Conservation (phyloP, 2,888 invertebrate genomes). For the Lasioglossum marginatum region DNA sequence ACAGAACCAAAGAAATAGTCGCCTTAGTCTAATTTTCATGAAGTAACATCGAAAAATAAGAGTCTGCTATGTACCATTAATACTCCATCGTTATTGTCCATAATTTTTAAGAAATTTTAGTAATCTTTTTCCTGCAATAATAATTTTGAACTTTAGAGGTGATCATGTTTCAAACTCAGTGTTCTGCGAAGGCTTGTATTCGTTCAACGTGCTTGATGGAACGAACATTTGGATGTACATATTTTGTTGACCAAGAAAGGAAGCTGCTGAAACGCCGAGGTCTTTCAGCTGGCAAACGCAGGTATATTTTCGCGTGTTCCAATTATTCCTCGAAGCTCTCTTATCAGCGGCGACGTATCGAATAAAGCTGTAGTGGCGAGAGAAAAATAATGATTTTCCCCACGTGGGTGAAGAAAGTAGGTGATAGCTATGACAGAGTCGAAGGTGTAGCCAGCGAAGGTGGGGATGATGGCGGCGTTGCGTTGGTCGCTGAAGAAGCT, state of each 20-base stretch:
- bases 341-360: neutral
- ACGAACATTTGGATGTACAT: no score
- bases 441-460: constrained; percentile 48
- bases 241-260: neutral
- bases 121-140: neutral
- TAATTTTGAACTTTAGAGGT: no score
- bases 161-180: no score
- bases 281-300: neutral
- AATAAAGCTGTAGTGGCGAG: neutral
- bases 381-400: constrained; percentile 34
- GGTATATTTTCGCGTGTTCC: neutral
- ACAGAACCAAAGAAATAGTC: neutral
- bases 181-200: no score
- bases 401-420: constrained; percentile 43
- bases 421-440: constrained; percentile 37
- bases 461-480: constrained; percentile 58
- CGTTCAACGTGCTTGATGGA: no score
- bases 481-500: constrained; percentile 50
- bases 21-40: neutral
- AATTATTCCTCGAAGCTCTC: neutral
- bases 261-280: neutral
- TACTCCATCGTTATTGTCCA: no score
- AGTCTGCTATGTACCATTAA: no score
- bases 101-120: neutral
- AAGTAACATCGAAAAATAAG: no score